phyloP scores from a whole-genome alignment of 2,113 vertebrate species.

The Numida meleagris region DNA sequence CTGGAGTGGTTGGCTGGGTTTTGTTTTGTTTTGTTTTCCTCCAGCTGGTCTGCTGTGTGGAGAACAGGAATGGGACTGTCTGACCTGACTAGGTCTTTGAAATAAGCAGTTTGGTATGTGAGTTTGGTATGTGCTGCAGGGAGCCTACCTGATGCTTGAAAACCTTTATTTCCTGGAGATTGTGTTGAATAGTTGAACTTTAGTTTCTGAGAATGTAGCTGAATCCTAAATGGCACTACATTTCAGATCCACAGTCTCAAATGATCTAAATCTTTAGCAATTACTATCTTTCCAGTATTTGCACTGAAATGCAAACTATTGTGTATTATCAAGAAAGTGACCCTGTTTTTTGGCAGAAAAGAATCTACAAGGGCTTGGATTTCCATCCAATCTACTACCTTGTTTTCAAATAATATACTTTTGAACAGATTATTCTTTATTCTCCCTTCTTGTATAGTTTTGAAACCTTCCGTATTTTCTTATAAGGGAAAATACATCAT shows the following conservation, averaged over 20 bases:
- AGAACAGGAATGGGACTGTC: not conserved
- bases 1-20: not conserved
- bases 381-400: not conserved
- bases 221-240: not conserved
- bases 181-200: not conserved
- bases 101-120: not conserved
- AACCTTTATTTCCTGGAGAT: not conserved
- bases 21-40: not conserved
- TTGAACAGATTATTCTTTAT: not conserved
- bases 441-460: not conserved
- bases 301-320: not conserved
- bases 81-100: not conserved
- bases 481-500: not conserved
- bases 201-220: not conserved
- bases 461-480: conserved; percentile 13
- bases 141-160: not conserved
- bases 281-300: not conserved
- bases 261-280: not conserved
- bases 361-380: not conserved
- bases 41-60: not conserved
- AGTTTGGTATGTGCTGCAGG: not conserved
- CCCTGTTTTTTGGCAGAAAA: not conserved
- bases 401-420: not conserved
- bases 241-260: not conserved
- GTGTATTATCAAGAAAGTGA: not conserved